Conservation (phyloP, 2,113 vertebrate genomes). For the Pelobates fuscus region DNA sequence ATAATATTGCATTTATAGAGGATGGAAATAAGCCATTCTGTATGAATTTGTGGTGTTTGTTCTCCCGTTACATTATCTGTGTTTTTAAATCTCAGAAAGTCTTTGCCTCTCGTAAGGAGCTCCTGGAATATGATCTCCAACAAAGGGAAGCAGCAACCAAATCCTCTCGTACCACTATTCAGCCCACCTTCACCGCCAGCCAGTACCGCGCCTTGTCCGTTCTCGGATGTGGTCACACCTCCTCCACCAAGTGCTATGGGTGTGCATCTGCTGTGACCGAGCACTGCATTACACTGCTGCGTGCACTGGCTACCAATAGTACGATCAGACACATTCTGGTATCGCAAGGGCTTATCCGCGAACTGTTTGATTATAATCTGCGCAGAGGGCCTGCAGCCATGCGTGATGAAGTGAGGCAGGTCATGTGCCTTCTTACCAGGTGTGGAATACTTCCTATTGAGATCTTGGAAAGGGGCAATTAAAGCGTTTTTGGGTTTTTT, state of each 20-base stretch:
- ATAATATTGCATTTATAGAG: too few relatives aligned
- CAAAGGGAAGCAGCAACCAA: slow-evolving; percentile 94
- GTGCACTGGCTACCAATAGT: slow-evolving; percentile 91
- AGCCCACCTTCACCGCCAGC: slow-evolving; percentile 94
- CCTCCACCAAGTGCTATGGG: slow-evolving; percentile 95
- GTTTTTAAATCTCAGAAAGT: slow-evolving; percentile 84
- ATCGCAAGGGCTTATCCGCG: slow-evolving; percentile 93
- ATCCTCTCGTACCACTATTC: slow-evolving; percentile 81
- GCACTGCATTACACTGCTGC: slow-evolving; percentile 93
- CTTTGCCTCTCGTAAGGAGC: slow-evolving; percentile 96
- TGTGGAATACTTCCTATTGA: slow-evolving; percentile 50
- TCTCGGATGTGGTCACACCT: slow-evolving; percentile 93
- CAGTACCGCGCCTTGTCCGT: slow-evolving; percentile 94
- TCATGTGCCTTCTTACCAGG: slow-evolving; percentile 98
- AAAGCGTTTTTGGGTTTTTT: neutral
- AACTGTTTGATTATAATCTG: slow-evolving; percentile 96
- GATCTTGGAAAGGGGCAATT: neutral
- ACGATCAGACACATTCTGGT: slow-evolving; percentile 94
- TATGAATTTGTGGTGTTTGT: neutral
- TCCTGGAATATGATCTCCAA: slow-evolving; percentile 94
- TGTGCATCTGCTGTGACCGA: slow-evolving; percentile 95
- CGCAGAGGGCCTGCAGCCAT: slow-evolving; percentile 86
- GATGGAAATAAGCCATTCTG: too few relatives aligned
- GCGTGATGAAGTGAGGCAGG: slow-evolving; percentile 94
- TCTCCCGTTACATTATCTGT: neutral